Base-by-base conservation (phyloP, 2,797 vertebrate genomes). In the Vipera latastei region DNA sequence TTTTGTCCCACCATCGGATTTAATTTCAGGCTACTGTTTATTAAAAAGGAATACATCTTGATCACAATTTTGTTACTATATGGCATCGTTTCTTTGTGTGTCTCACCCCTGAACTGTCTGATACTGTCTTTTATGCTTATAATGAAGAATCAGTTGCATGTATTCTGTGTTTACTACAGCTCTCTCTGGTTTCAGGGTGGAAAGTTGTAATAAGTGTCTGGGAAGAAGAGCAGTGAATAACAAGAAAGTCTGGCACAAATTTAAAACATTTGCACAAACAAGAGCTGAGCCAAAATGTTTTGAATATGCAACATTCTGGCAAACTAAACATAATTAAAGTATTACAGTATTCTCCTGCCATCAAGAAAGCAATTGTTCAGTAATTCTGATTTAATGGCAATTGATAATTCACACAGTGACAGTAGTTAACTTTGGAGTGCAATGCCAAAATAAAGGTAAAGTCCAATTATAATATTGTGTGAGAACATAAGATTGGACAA, bases 101-200 rank as follows among this genome's bases (percentile, higher is more conserved):
- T 96, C 96, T 96, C 95, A 94, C 94, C 95, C 95, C 92, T 92
- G 96, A 96, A 90, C 90, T 86, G 12, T 93, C 93, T 93, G 93
- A 95, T 53, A 87, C 91, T 91, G 91, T 95, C 93, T 59, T 53
- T 44, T 59, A 95, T 94, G 90, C 94, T 95, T 93, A 91, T 92
- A 18, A 14, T 69, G 12, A 28, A 92, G 94, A 92, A 91, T 94
- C 95, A 78, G 88, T 95, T 95, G 95, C 93, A 96, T 95, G 95
- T 94, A 93, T 96, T 93, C 93, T 60, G 78, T 92, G 87, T 91
- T 96, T 94, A 0, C 95, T 92, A 94, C 96, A 96, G 93, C 95
- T 95, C 93, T 56, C 91, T 95, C 94, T 95, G 91, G 95, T 96
- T 96, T 96, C 96, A 94, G 95, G 91, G 92, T 96, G 93, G 96